Conservation (phyloP, 2,888 invertebrate species). For the Amphipoea lucens region DNA sequence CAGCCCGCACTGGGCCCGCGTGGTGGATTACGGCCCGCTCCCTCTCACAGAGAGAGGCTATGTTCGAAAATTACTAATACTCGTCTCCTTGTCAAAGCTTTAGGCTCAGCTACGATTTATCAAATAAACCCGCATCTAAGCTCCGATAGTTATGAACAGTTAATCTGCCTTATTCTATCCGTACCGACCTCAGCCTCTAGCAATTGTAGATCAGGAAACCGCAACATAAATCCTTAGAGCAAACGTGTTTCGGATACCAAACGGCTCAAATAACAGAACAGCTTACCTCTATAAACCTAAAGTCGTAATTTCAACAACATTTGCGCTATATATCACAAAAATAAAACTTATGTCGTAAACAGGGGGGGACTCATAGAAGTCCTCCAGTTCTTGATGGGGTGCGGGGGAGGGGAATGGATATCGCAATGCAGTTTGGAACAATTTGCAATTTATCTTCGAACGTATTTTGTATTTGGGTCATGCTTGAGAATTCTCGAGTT, state of each 20-base stretch:
- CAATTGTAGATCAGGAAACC: constrained; percentile 65
- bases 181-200: constrained; percentile 22
- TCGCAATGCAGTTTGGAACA: constrained; percentile 50
- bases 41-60: no score
- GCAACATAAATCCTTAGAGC: constrained; percentile 63
- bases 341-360: constrained; percentile 62
- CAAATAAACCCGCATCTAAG: constrained; percentile 3
- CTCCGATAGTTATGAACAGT: constrained; percentile 28
- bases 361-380: constrained; percentile 37
- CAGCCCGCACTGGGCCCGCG: no score
- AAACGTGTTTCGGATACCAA: constrained; percentile 61
- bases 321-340: constrained; percentile 61
- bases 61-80: background rate
- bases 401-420: constrained; percentile 29
- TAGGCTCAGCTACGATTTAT: background rate
- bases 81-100: background rate
- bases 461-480: constrained; percentile 54
- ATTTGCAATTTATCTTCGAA: constrained; percentile 52
- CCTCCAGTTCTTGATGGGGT: constrained; percentile 16
- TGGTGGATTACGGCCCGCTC: no score
- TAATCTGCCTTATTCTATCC: constrained; percentile 31
- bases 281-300: constrained; percentile 61
- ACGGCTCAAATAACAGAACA: constrained; percentile 56
- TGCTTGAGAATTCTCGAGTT: constrained; percentile 23
- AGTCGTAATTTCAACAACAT: constrained; percentile 63